Percentiles rank a stretch among this genome's conserved stretches.
Evolutionary conservation across 92 coral and sea anemone genomes (phyloP).

Genomic region (Hydrozoanthus gracilis): DNA sequence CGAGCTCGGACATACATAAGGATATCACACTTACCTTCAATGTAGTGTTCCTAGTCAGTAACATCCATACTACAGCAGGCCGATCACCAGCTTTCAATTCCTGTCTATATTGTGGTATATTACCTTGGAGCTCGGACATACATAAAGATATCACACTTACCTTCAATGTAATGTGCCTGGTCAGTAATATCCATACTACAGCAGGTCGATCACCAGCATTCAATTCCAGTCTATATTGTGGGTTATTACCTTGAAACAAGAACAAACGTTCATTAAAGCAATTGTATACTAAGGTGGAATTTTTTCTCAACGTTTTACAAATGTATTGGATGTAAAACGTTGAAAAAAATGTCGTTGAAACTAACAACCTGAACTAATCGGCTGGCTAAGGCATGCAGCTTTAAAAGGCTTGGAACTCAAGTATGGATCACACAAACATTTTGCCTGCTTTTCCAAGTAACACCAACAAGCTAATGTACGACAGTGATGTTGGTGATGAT

Average conservation of each 20-base stretch:
- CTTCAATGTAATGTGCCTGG: constrained; percentile 93
- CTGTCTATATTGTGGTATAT: constrained; percentile 93
- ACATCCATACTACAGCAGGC: constrained; percentile 86
- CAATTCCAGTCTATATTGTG: constrained; percentile 90
- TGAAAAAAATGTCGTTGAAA: too few species aligned
- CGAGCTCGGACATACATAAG: too few species aligned
- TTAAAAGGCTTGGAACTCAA: too few species aligned
- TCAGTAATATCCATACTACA: constrained; percentile 93
- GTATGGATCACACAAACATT: too few species aligned
- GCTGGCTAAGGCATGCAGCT: too few species aligned
- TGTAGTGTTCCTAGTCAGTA: constrained; percentile 91
- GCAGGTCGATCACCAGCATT: constrained; percentile 62
- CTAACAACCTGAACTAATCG: too few species aligned
- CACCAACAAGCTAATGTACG: too few species aligned
- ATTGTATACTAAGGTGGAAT: too few species aligned
- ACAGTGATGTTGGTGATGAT: too few species aligned
- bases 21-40: constrained; percentile 67
- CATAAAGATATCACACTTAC: constrained; percentile 22
- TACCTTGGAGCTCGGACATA: constrained; percentile 58
- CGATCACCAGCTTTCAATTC: constrained; percentile 68
- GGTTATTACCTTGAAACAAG: constrained; percentile 78
- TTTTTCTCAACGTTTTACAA: too few species aligned
- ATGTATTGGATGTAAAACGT: too few species aligned
- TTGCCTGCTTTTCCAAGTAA: too few species aligned
- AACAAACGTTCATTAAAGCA: background rate